phyloP scores from a whole-genome alignment of 2,888 invertebrate species.

The Scaptomyza cyrtandrae region DNA sequence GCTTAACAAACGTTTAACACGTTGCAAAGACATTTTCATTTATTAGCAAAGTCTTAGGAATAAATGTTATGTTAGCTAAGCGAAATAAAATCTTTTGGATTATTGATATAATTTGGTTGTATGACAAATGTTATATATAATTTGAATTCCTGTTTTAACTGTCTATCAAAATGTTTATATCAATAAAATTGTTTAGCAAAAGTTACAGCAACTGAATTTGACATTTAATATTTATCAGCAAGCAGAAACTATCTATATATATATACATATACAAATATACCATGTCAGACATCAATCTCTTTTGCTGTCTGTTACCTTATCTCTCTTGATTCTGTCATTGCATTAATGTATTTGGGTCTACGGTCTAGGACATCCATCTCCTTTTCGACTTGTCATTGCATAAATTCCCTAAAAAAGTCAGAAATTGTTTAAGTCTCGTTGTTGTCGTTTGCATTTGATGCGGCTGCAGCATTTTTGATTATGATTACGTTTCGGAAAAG shows the following conservation, averaged over 20 bases:
- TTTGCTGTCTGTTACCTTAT: neutral
- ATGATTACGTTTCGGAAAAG: slow-evolving; percentile 35
- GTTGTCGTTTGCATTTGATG: slow-evolving; percentile 32
- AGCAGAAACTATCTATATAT: neutral
- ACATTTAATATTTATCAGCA: no score
- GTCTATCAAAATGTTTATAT: no score
- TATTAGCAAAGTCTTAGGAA: neutral
- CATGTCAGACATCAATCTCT: neutral
- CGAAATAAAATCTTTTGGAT: no score
- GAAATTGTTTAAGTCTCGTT: slow-evolving; percentile 8
- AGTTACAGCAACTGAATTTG: no score
- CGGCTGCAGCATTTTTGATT: slow-evolving; percentile 44
- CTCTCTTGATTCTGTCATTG: neutral
- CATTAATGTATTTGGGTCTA: slow-evolving; percentile 9
- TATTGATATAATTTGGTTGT: no score
- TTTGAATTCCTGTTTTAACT: no score
- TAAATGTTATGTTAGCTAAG: neutral
- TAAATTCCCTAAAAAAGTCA: slow-evolving; percentile 30
- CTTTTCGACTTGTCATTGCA: slow-evolving; percentile 39
- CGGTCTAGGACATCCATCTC: neutral
- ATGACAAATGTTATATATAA: no score
- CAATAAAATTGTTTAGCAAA: no score
- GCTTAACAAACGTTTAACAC: neutral
- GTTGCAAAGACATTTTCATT: neutral
- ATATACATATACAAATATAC: neutral